Percentiles rank a stretch among this genome's conserved stretches.
Conservation (phyloP, 2,888 invertebrate genomes). For the Gryllus longicercus region DNA sequence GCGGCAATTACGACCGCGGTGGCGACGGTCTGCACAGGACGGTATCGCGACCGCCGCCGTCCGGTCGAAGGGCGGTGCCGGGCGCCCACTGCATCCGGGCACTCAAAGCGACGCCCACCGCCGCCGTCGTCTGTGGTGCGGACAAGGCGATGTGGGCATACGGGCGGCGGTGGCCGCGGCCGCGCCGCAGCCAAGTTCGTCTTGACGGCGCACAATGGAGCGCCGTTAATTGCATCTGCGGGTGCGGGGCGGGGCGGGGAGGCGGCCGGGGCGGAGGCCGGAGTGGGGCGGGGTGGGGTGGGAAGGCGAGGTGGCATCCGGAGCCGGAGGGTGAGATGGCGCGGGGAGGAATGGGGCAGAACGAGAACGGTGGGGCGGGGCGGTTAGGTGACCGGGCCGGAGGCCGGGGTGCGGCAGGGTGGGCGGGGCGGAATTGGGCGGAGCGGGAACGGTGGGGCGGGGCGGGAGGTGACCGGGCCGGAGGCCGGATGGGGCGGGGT, state of each 20-base stretch:
- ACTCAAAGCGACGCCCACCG: background rate
- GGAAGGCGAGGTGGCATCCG: no score
- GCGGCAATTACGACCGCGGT: no score
- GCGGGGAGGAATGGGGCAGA: no score
- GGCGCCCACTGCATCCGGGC: background rate
- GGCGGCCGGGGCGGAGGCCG: background rate
- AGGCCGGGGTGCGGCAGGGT: no score
- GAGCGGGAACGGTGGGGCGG: no score
- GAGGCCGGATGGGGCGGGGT: no score
- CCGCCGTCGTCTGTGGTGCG: background rate
- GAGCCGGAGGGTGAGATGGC: background rate
- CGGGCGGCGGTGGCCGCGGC: background rate
- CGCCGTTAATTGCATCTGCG: slow-evolving; percentile 8
- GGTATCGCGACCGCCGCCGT: no score
- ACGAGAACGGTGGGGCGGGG: no score
- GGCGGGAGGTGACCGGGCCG: no score
- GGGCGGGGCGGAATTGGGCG: no score
- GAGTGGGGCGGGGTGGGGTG: background rate
- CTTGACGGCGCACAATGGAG: background rate
- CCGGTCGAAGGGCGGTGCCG: background rate
- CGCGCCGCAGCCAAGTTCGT: background rate
- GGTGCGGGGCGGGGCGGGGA: background rate
- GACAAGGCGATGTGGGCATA: background rate
- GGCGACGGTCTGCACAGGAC: no score
- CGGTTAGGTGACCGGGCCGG: no score